phyloP scores from a whole-genome alignment of 2,888 invertebrate genomes.

The Lepidocyrtinus sp. region DNA sequence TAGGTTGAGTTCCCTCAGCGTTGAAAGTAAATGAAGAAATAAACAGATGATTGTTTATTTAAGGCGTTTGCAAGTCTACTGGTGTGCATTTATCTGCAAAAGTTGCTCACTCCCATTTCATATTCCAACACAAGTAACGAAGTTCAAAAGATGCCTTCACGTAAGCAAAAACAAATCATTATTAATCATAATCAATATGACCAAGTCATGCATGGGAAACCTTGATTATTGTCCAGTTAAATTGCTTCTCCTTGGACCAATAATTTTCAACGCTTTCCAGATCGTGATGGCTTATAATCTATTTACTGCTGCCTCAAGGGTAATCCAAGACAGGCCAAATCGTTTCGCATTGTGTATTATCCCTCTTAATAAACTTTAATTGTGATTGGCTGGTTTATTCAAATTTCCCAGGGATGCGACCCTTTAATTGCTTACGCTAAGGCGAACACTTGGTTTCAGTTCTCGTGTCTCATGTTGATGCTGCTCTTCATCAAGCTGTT shows the following conservation, averaged over 20 bases:
- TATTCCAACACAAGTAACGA: slow-evolving; percentile 2
- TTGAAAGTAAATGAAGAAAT: no score
- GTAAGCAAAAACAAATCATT: no score
- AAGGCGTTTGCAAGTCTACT: slow-evolving; percentile 45
- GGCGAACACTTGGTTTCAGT: slow-evolving; percentile 46
- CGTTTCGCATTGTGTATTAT: no score
- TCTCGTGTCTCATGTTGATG: slow-evolving; percentile 33
- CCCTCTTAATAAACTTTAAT: neutral
- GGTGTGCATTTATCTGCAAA: slow-evolving; percentile 39
- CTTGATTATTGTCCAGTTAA: no score
- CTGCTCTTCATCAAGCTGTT: slow-evolving; percentile 44
- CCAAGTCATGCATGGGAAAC: no score
- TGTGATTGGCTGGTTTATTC: neutral
- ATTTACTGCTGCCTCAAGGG: slow-evolving; percentile 28
- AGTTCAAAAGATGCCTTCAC: slow-evolving; percentile 23
- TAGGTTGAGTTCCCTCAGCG: no score
- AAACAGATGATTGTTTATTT: neutral
- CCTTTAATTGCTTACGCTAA: slow-evolving; percentile 41
- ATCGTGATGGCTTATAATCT: slow-evolving; percentile 47
- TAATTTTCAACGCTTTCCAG: slow-evolving; percentile 54
- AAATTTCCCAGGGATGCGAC: slow-evolving; percentile 22
- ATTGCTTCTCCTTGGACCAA: slow-evolving; percentile 42
- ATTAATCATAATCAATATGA: neutral
- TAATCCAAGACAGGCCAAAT: no score
- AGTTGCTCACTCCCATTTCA: slow-evolving; percentile 18